Percentiles rank a stretch among this genome's conserved stretches.
phyloP scores from a whole-genome alignment of 2,113 vertebrate genomes.

The Sceloporus tristichus region DNA sequence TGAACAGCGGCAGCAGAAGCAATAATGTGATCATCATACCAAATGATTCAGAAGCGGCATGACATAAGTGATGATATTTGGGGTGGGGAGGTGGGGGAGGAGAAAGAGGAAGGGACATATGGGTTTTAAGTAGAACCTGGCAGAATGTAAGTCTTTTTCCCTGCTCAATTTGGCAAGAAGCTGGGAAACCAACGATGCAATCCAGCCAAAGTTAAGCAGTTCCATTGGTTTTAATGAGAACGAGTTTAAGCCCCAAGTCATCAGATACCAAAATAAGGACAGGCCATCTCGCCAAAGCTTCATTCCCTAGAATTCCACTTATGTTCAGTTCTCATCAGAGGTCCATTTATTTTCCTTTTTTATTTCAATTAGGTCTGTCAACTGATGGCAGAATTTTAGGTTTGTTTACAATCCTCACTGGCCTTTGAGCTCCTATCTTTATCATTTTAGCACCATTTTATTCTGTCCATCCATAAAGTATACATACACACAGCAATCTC shows the following conservation, averaged over 20 bases:
- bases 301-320: background rate
- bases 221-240: background rate
- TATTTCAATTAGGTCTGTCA: background rate
- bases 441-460: background rate
- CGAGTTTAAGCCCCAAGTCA: background rate
- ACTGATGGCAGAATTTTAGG: background rate
- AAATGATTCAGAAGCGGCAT: slow-evolving; percentile 69
- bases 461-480: background rate
- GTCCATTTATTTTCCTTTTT: background rate
- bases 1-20: slow-evolving; percentile 46
- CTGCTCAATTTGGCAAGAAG: slow-evolving; percentile 34
- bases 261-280: background rate
- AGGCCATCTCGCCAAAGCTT: background rate
- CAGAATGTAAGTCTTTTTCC: slow-evolving; percentile 45
- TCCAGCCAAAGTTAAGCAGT: background rate
- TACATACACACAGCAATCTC: background rate
- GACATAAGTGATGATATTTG: slow-evolving; percentile 64
- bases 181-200: slow-evolving; percentile 36
- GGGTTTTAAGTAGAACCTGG: slow-evolving; percentile 71
- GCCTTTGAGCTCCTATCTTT: background rate
- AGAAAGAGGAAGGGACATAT: slow-evolving; percentile 55
- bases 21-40: slow-evolving; percentile 69
- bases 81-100: slow-evolving; percentile 20
- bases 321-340: background rate
- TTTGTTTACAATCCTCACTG: background rate